These are phyloP conservation scores for Leptatherina wallacei DNA, from an alignment of 2,797 vertebrate genomes.

Conservation along the genomic window DNA sequence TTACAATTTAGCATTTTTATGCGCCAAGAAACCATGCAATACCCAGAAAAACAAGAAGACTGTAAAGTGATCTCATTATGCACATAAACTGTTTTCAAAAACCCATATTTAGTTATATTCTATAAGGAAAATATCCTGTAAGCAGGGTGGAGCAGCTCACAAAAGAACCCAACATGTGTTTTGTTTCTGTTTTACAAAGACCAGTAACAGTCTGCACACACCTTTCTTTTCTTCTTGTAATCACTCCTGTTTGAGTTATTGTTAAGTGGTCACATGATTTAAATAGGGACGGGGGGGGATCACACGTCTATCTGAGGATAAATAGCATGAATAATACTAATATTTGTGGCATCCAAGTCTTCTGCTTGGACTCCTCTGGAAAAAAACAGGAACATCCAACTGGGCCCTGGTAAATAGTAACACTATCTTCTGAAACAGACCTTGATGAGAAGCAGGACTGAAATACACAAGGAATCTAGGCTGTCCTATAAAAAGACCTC, in stretches of 20 bases:
- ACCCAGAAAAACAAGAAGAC: neutral
- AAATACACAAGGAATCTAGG: slow-evolving; percentile 79
- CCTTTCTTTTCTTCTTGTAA: neutral
- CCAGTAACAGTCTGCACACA: neutral
- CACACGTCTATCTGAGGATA: neutral
- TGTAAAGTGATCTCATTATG: neutral
- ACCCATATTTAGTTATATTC: neutral
- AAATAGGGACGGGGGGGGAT: neutral
- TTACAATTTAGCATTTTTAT: neutral
- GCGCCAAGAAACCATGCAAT: neutral
- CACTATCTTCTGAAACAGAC: slow-evolving; percentile 63
- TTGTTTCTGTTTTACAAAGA: neutral
- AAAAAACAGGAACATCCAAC: slow-evolving; percentile 32
- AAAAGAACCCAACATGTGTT: neutral
- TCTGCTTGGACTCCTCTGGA: slow-evolving; percentile 38
- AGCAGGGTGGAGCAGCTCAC: neutral
- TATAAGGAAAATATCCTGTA: neutral
- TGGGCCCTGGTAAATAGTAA: slow-evolving; percentile 62
- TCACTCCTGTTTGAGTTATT: neutral
- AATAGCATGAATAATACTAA: neutral
- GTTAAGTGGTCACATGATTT: neutral
- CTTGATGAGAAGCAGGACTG: slow-evolving; percentile 65
- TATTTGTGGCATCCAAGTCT: slow-evolving; percentile 14
- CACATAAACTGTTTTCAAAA: neutral
- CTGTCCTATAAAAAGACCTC: slow-evolving; percentile 81